Conservation (phyloP, 2,797 vertebrate genomes). For the Scleropages formosus region DNA sequence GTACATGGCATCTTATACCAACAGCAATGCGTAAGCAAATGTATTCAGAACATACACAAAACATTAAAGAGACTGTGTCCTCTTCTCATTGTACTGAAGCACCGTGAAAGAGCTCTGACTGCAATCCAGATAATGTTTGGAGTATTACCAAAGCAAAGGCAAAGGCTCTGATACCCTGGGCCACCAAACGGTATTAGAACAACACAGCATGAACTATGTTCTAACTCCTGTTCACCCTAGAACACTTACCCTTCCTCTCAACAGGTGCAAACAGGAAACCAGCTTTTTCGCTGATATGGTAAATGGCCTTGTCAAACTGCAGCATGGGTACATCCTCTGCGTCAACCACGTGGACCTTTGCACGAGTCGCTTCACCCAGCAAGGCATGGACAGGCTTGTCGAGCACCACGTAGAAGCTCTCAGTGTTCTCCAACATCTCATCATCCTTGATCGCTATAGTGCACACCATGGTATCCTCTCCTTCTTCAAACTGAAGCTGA, state of each 20-base stretch:
- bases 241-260: slow-evolving; percentile 80
- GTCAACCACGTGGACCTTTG: slow-evolving; percentile 80
- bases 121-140: too few relatives aligned
- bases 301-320: slow-evolving; percentile 85
- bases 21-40: too few relatives aligned
- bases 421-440: slow-evolving; percentile 77
- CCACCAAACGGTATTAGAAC: too few relatives aligned
- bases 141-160: too few relatives aligned
- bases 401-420: slow-evolving; percentile 87
- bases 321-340: slow-evolving; percentile 86
- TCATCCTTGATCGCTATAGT: slow-evolving; percentile 86
- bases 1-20: too few relatives aligned
- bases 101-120: too few relatives aligned
- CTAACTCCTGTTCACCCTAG: background rate
- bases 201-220: too few relatives aligned
- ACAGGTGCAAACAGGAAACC: slow-evolving; percentile 78
- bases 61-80: too few relatives aligned
- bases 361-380: slow-evolving; percentile 74
- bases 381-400: slow-evolving; percentile 92
- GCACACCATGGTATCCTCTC: slow-evolving; percentile 89
- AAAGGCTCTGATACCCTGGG: too few relatives aligned
- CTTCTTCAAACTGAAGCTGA: slow-evolving; percentile 96
- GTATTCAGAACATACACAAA: too few relatives aligned
- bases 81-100: too few relatives aligned
- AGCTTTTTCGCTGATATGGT: slow-evolving; percentile 81